Evolutionary conservation across 92 coral and sea anemone species (phyloP).

Genomic region (Ricordea florida): DNA sequence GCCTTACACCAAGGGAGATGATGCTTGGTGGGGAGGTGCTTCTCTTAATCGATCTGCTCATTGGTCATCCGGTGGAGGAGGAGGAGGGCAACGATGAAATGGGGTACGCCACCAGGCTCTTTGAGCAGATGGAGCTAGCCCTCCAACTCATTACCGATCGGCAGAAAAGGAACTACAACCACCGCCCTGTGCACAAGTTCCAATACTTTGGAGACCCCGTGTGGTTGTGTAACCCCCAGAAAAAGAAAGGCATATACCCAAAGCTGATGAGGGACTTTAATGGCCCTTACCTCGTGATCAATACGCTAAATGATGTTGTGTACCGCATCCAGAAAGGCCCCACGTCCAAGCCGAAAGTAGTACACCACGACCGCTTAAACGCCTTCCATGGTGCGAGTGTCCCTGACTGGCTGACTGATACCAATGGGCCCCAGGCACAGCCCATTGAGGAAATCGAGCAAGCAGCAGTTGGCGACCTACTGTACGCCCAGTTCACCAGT

Average conservation of each 20-base stretch:
- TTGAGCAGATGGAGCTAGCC: conserved; percentile 3
- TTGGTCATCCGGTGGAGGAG: neutral
- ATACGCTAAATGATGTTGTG: conserved; percentile 7
- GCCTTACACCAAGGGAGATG: conserved; percentile 7
- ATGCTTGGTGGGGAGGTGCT: conserved; percentile 30
- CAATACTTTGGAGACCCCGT: neutral
- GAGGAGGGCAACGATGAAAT: neutral
- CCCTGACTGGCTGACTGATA: conserved; percentile 14
- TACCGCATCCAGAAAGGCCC: conserved; percentile 10
- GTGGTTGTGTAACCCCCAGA: conserved; percentile 21
- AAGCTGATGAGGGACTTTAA: conserved; percentile 3
- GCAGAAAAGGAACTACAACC: conserved; percentile 11
- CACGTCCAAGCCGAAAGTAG: conserved; percentile 35
- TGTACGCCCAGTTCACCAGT: too few species aligned
- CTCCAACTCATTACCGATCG: neutral
- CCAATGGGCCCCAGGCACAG: neutral
- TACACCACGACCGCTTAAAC: conserved; percentile 38
- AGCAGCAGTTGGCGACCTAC: neutral
- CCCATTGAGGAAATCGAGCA: neutral
- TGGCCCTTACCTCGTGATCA: conserved; percentile 28
- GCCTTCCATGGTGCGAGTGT: conserved; percentile 16
- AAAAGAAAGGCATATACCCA: conserved; percentile 22
- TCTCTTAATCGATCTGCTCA: neutral
- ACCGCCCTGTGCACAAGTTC: neutral
- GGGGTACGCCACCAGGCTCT: neutral